Base-by-base conservation (phyloP, 2,888 invertebrate genomes). In the Gnatocerus cornutus region DNA sequence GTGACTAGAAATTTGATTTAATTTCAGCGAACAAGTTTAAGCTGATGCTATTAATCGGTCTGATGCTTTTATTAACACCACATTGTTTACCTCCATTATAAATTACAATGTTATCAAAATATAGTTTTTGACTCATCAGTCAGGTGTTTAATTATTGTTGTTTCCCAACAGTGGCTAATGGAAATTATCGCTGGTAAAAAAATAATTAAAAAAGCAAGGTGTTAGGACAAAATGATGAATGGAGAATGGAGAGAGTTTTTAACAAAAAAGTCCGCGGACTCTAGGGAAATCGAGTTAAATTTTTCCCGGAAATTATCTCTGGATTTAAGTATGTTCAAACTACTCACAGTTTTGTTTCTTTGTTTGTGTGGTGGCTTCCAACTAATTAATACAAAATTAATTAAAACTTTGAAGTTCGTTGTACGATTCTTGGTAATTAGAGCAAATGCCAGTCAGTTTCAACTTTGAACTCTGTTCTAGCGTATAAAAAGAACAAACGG, bases 201-300 rank as follows among this genome's bases (percentile, higher is more conserved):
- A 61, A 48, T 61, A 61, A 50, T 61, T 37, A 39, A 16, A 50
- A 37, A 39, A 9, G 48, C 48, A 39, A 12, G 10, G 39, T 30
- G 8, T 16, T n/a, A 33, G 33, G 59, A 59, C 59, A 46, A 16
- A 39, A 61, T 61, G 61, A 61, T 61, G 61, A 61, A 61, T 61
- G 61, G 10, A n/a, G 61, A 61, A 61, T 61, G 61, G 10, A n/a
- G 21, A 3, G 43, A n/a, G 16, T 16, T 39, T n/a, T 39, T n/a
- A 56, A 59, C 41, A 43, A 39, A 43, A 59, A 5, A 52, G 48
- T 48, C 30, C 12, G 43, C 33, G 29, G 21, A 30, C 16, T 48
- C 61, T n/a, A 21, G 61, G 61, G 61, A 61, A 61, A 61, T 61
- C 61, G 48, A 50, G 37, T 59, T 61, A 61, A 61, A 61, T 48